A percentile compares a stretch with the other conserved stretches of the same genome.
Evolutionary conservation across 2,797 vertebrate genomes (phyloP).

Genomic region (Coendou prehensilis): DNA sequence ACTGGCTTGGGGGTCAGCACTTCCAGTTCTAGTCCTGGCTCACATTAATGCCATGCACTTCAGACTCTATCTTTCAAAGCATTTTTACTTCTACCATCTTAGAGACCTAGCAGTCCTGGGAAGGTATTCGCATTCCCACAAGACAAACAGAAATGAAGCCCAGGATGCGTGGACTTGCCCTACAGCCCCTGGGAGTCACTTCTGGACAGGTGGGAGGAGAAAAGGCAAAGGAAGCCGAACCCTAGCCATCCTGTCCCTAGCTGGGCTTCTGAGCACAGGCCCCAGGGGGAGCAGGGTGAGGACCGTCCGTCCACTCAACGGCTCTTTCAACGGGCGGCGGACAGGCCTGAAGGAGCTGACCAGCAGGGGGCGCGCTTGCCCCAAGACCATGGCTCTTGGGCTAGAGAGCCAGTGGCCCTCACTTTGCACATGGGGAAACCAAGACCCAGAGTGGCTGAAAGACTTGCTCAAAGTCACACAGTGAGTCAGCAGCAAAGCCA

Average conservation of each 20-base stretch:
- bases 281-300: background rate
- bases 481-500: background rate
- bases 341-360: background rate
- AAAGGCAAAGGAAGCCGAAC: background rate
- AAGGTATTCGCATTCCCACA: background rate
- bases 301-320: too few relatives aligned
- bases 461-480: background rate
- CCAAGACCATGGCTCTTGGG: background rate
- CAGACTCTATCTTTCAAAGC: background rate
- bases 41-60: background rate
- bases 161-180: background rate
- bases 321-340: background rate
- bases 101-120: background rate
- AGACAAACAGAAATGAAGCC: background rate
- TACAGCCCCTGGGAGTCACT: background rate
- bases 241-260: background rate
- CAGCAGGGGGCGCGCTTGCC: background rate
- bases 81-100: background rate
- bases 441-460: background rate
- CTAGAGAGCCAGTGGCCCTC: background rate
- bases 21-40: background rate
- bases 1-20: background rate
- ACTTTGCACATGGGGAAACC: background rate
- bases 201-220: background rate
- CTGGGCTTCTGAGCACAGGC: background rate